These are phyloP conservation scores for Thryonomys swinderianus DNA, from an alignment of 2,113 vertebrate species.

Conservation along the genomic window DNA sequence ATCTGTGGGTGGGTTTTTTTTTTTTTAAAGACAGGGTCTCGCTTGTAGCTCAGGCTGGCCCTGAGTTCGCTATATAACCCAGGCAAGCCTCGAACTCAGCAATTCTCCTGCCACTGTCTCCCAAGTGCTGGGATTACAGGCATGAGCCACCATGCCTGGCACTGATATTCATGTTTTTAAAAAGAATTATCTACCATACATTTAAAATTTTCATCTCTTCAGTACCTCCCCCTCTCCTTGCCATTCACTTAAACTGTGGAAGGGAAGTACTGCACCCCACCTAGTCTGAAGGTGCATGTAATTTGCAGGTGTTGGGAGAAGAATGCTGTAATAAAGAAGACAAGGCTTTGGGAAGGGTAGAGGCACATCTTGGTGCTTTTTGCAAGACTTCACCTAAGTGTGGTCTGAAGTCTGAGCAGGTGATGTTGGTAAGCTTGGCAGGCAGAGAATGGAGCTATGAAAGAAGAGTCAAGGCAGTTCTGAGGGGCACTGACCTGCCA, in stretches of 20 bases:
- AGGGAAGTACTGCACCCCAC: too few species aligned
- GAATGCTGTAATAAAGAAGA: not conserved
- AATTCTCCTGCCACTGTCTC: too few species aligned
- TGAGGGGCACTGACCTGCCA: not conserved
- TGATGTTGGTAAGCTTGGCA: too few species aligned
- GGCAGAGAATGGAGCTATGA: not conserved
- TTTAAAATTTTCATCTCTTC: not conserved
- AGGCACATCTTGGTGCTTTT: not conserved
- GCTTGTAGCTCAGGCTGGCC: too few species aligned
- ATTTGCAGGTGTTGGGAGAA: not conserved
- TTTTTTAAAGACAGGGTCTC: too few species aligned
- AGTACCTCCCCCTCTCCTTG: too few species aligned
- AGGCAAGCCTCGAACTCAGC: too few species aligned
- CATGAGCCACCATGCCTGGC: too few species aligned
- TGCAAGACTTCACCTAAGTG: not conserved
- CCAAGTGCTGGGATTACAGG: too few species aligned
- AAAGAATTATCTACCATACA: not conserved
- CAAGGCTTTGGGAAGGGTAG: not conserved
- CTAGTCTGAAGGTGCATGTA: too few species aligned
- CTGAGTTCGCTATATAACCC: too few species aligned
- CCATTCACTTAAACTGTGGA: not conserved
- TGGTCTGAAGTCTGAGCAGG: not conserved
- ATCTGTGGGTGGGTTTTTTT: too few species aligned
- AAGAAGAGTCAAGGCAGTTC: not conserved
- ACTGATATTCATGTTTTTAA: not conserved